phyloP scores from a whole-genome alignment of 2,113 vertebrate species.

The Jacana jacana region DNA sequence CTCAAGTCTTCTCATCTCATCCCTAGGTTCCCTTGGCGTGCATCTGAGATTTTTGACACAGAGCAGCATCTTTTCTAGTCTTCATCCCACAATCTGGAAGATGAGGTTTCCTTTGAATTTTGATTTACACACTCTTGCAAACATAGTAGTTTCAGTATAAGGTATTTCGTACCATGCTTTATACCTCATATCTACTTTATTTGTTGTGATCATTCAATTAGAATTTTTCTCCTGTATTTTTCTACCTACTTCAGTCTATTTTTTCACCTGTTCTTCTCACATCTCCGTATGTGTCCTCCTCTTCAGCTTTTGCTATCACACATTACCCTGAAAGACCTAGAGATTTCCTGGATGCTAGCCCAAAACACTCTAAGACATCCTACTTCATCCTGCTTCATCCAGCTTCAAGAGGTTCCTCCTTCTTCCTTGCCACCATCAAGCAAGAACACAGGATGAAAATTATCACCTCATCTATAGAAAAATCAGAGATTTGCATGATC shows the following conservation, averaged over 20 bases:
- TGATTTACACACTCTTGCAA: background rate
- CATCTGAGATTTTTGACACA: background rate
- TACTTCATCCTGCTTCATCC: background rate
- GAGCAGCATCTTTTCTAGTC: background rate
- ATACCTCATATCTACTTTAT: background rate
- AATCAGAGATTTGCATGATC: background rate
- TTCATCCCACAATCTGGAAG: background rate
- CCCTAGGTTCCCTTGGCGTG: background rate
- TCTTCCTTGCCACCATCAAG: background rate
- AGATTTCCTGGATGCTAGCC: background rate
- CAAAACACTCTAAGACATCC: background rate
- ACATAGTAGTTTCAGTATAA: background rate
- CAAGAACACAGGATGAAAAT: background rate
- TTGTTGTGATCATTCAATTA: background rate
- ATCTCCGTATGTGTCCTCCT: background rate
- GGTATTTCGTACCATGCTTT: background rate
- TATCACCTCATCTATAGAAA: background rate
- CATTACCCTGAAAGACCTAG: background rate
- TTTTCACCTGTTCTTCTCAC: background rate
- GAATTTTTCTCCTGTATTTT: background rate
- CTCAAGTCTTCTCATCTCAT: accelerated
- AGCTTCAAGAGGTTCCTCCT: background rate
- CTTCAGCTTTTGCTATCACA: background rate
- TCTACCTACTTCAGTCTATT: background rate
- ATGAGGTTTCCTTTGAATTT: background rate